phyloP scores from a whole-genome alignment of 2,797 vertebrate genomes.

The Hirundo rustica region DNA sequence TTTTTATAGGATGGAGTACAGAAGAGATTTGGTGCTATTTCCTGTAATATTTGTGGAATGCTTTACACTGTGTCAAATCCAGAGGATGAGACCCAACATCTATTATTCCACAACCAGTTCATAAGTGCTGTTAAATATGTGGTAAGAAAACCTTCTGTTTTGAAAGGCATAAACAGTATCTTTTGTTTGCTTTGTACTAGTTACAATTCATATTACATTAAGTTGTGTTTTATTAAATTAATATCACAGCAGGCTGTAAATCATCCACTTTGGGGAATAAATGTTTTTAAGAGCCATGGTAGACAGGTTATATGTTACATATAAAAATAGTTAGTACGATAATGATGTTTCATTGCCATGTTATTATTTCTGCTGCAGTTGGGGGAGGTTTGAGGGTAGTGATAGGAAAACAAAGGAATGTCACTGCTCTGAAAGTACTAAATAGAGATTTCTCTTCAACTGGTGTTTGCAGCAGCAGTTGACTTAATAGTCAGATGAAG shows the following conservation, averaged over 20 bases:
- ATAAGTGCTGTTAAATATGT: conserved; percentile 98
- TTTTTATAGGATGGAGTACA: conserved; percentile 87
- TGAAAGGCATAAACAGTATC: background rate
- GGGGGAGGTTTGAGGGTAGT: background rate
- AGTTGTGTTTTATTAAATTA: background rate
- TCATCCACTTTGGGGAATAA: background rate
- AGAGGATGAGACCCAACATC: conserved; percentile 96
- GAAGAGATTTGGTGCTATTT: conserved; percentile 93
- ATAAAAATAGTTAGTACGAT: background rate
- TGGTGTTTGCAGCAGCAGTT: background rate
- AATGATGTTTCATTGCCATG: background rate
- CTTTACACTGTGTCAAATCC: conserved; percentile 94
- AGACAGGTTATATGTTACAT: background rate
- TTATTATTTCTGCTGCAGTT: background rate
- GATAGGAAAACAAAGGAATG: background rate
- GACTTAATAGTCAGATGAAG: background rate
- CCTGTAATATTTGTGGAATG: conserved; percentile 97
- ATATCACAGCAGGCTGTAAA: background rate
- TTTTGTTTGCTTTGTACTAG: background rate
- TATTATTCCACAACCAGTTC: conserved; percentile 98
- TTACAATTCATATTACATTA: background rate
- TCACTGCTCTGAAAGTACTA: background rate
- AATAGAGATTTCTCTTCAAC: background rate
- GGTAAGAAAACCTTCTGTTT: conserved; percentile 81
- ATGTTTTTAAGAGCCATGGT: background rate